Conservation (phyloP, 2,113 vertebrate species). For the Dicerorhinus sumatrensis region DNA sequence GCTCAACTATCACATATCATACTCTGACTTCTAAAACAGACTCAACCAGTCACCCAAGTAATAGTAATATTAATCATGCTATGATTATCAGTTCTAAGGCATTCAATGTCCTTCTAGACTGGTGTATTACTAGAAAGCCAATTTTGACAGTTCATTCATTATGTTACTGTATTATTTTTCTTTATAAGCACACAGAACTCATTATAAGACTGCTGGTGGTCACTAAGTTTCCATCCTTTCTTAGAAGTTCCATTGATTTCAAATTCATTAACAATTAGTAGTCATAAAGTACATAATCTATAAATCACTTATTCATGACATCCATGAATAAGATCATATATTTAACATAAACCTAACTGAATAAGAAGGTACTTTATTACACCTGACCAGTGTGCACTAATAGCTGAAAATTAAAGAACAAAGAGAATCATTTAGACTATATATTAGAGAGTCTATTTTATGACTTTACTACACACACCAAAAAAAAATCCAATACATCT, state of each 20-base stretch:
- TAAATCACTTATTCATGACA: constrained; percentile 19
- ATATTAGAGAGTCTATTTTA: not conserved
- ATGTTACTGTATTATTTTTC: not conserved
- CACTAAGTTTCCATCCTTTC: not conserved
- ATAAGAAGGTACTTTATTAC: not conserved
- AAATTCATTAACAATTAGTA: constrained; percentile 55
- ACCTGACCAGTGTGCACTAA: not conserved
- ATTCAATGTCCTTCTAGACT: not conserved
- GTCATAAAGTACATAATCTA: constrained; percentile 3
- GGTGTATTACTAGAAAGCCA: not conserved
- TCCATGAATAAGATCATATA: constrained; percentile 9
- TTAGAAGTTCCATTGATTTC: constrained; percentile 38
- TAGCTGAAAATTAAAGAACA: constrained; percentile 50
- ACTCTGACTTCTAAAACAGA: constrained; percentile 19
- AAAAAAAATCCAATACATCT: not conserved
- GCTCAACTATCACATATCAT: constrained; percentile 46
- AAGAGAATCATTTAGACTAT: not conserved
- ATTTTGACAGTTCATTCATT: not conserved
- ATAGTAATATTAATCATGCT: not conserved
- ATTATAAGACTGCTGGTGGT: not conserved
- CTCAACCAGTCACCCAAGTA: not conserved
- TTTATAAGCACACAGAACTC: constrained; percentile 17
- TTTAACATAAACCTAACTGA: constrained; percentile 56
- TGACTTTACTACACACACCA: not conserved
- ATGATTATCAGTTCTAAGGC: not conserved